Evolutionary conservation across 2,888 invertebrate genomes (phyloP).

Genomic region (Melikaiella ostensackeni): DNA sequence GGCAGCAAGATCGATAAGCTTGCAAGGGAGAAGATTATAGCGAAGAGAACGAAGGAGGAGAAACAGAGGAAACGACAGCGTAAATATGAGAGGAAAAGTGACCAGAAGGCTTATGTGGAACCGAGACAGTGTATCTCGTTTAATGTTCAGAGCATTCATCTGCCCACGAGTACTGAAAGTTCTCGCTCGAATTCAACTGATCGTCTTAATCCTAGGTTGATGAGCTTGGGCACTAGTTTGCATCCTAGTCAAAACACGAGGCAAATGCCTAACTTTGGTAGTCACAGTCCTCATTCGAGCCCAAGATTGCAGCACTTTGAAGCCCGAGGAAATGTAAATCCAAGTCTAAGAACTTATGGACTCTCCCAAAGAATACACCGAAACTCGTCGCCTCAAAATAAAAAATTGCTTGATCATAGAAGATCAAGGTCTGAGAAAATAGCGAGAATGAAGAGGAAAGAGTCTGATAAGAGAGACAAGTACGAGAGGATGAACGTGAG

Average conservation of each 20-base stretch:
- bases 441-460: conserved; percentile 65
- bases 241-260: conserved; percentile 74
- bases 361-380: conserved; percentile 56
- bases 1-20: conserved; percentile 67
- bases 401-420: conserved; percentile 69
- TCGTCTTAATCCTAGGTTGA: conserved; percentile 67
- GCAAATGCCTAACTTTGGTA: conserved; percentile 74
- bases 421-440: conserved; percentile 71
- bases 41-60: conserved; percentile 62
- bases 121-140: conserved; percentile 41
- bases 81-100: conserved; percentile 62
- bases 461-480: conserved; percentile 57
- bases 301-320: conserved; percentile 74
- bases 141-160: conserved; percentile 34
- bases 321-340: conserved; percentile 55
- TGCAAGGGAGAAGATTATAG: conserved; percentile 63
- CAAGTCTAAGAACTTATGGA: conserved; percentile 50
- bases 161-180: conserved; percentile 68
- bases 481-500: conserved; percentile 52
- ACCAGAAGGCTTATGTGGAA: conserved; percentile 46
- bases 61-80: conserved; percentile 66
- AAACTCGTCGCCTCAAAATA: conserved; percentile 65
- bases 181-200: conserved; percentile 74
- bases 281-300: conserved; percentile 72
- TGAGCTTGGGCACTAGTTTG: conserved; percentile 69